Conservation (phyloP, 2,888 invertebrate species). For the Dasypogon diadema region DNA sequence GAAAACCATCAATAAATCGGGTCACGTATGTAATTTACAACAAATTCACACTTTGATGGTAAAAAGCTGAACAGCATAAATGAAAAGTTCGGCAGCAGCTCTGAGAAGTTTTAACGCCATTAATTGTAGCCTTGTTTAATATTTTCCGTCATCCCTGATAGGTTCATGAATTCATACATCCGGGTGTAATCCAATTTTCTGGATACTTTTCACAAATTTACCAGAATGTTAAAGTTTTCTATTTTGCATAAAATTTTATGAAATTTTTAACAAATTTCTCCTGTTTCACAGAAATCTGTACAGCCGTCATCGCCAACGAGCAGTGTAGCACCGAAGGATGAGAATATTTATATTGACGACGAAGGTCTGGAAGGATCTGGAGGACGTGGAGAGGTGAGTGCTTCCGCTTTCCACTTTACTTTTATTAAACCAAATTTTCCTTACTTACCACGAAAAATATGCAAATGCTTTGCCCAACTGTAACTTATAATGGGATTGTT, state of each 20-base stretch:
- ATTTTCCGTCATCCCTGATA: no score
- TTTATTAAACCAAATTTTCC: conserved; percentile 46
- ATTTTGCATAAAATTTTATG: no score
- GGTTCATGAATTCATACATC: no score
- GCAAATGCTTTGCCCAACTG: conserved; percentile 6
- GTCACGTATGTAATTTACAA: conserved; percentile 37
- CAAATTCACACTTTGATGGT: background rate
- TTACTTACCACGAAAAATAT: conserved; percentile 16
- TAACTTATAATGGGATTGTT: conserved; percentile 6
- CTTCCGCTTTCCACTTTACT: conserved; percentile 30
- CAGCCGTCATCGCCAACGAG: conserved; percentile 59
- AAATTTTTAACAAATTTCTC: conserved; percentile 5
- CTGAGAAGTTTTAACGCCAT: no score
- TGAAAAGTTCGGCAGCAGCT: no score
- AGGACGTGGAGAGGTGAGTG: conserved; percentile 76
- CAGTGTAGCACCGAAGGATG: conserved; percentile 66
- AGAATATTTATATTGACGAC: conserved; percentile 83
- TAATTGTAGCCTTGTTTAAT: no score
- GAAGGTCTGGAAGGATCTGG: conserved; percentile 81
- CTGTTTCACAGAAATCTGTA: conserved; percentile 36
- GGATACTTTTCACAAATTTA: no score
- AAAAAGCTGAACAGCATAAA: no score
- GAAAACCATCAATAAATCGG: background rate
- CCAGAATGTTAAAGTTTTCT: no score
- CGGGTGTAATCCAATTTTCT: no score